These are phyloP conservation scores for Zaprionus vittiger DNA, from an alignment of 1,140 invertebrate genomes.

Conservation along the genomic window DNA sequence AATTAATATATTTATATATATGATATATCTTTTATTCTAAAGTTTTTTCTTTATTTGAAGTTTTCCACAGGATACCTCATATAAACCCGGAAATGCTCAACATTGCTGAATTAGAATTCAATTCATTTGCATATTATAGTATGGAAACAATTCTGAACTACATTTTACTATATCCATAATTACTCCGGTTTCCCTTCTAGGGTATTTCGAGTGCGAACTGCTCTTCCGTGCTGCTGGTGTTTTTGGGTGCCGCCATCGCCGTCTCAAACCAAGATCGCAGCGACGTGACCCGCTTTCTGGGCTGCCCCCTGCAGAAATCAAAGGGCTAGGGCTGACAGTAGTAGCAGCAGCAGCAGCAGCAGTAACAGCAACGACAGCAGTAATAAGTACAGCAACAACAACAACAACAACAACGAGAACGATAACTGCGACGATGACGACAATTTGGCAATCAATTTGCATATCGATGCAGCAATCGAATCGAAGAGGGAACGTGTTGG, in stretches of 20 bases:
- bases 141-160: no score
- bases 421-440: conserved; percentile 42
- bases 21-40: no score
- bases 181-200: conserved; percentile 1
- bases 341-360: conserved; percentile 17
- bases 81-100: no score
- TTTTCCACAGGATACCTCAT: no score
- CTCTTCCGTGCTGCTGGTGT: background rate
- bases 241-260: conserved; percentile 64
- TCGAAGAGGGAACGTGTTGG: conserved; percentile 61
- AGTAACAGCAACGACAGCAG: conserved; percentile 17
- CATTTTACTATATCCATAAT: background rate
- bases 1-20: no score
- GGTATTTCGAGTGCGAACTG: conserved; percentile 21
- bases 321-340: conserved; percentile 41
- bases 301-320: conserved; percentile 22
- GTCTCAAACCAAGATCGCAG: conserved; percentile 32
- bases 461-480: conserved; percentile 65
- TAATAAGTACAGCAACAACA: conserved; percentile 28
- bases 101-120: no score
- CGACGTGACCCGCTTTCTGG: conserved; percentile 53
- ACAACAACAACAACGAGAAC: conserved; percentile 5
- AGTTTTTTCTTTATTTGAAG: no score
- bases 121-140: no score
- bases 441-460: conserved; percentile 78